Percentiles rank a stretch among this genome's conserved stretches.
Conservation (phyloP, 1,140 invertebrate species). For the Drosophila sp. region DNA sequence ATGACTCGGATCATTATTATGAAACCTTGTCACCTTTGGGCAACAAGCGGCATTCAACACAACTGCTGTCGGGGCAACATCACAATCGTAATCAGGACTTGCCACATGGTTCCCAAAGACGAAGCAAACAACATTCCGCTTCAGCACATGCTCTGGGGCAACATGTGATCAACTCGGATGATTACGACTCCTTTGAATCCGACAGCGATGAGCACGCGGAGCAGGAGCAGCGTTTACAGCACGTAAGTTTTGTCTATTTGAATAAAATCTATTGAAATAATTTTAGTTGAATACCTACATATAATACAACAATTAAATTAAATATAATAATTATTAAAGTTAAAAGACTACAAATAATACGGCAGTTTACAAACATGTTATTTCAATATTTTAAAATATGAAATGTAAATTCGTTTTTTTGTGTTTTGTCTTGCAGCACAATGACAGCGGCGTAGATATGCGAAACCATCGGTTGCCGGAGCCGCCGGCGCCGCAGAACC, state of each 20-base stretch:
- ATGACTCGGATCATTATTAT: constrained; percentile 87
- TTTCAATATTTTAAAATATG: too few species aligned
- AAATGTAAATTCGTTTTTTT: too few species aligned
- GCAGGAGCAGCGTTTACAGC: constrained; percentile 83
- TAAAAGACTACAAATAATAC: too few species aligned
- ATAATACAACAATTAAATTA: too few species aligned
- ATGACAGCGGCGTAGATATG: constrained; percentile 85
- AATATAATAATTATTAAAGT: too few species aligned
- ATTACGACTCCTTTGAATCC: constrained; percentile 88
- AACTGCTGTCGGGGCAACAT: constrained; percentile 48
- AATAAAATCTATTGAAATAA: too few species aligned
- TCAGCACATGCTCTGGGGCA: constrained; percentile 70
- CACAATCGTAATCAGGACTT: constrained; percentile 37
- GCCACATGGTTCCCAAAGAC: constrained; percentile 53
- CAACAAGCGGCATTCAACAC: constrained; percentile 73
- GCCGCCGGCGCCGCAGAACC: constrained; percentile 85
- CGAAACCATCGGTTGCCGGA: constrained; percentile 86
- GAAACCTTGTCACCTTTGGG: constrained; percentile 85
- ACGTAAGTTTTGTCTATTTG: constrained; percentile 47
- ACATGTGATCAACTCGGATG: constrained; percentile 80
- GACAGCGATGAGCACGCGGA: constrained; percentile 86
- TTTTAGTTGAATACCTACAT: too few species aligned
- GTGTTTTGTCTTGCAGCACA: too few species aligned
- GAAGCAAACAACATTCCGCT: constrained; percentile 60
- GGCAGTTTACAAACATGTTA: too few species aligned